These are phyloP conservation scores for Cerceris ruficornis DNA, from an alignment of 2,888 invertebrate species.

Conservation along the genomic window DNA sequence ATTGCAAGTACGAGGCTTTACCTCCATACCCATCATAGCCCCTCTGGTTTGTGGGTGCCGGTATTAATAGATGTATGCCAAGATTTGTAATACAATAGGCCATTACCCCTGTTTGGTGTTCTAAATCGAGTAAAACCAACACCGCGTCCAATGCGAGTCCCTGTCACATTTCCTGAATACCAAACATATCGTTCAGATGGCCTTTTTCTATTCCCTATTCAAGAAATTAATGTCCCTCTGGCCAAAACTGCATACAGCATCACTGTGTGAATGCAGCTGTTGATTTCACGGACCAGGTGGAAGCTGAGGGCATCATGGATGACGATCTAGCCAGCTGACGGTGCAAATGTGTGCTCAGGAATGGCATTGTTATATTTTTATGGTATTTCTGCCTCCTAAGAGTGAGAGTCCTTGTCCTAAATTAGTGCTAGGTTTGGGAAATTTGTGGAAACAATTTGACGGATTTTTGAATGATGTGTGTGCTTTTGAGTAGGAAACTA, in stretches of 20 bases:
- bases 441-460: too few relatives aligned
- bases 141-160: background rate
- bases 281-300: slow-evolving; percentile 4
- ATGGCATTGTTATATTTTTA: background rate
- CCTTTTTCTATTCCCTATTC: background rate
- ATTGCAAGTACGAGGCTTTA: background rate
- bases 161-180: too few relatives aligned
- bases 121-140: slow-evolving; percentile 11
- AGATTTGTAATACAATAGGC: slow-evolving; percentile 30
- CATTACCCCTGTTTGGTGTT: slow-evolving; percentile 16
- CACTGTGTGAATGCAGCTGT: slow-evolving; percentile 11
- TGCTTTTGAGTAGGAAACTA: too few relatives aligned
- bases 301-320: background rate
- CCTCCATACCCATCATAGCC: background rate
- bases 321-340: slow-evolving; percentile 15
- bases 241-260: background rate
- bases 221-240: background rate
- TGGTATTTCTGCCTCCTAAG: too few relatives aligned
- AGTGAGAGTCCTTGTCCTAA: too few relatives aligned
- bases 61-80: slow-evolving; percentile 41
- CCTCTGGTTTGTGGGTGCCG: slow-evolving; percentile 4
- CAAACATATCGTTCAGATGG: too few relatives aligned
- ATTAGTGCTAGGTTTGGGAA: too few relatives aligned
- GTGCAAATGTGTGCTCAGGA: background rate
- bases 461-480: too few relatives aligned